A percentile compares a stretch with the other conserved stretches of the same genome.
These are phyloP conservation scores for Perdix hodgsoniae DNA, from an alignment of 2,797 vertebrate genomes.

Conservation along the genomic window DNA sequence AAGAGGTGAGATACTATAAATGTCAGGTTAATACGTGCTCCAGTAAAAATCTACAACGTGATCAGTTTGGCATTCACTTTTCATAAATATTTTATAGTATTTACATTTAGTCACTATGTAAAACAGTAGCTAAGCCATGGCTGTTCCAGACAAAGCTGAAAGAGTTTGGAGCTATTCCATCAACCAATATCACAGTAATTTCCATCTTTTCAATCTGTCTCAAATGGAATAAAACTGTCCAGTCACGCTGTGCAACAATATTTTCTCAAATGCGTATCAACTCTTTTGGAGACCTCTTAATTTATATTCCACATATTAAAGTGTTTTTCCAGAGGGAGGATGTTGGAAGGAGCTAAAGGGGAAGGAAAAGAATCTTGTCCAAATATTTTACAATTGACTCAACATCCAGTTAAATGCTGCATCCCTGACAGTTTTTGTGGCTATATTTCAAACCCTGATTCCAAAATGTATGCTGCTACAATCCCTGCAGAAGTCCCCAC, in stretches of 20 bases:
- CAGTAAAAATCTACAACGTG: constrained; percentile 20
- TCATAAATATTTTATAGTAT: constrained; percentile 52
- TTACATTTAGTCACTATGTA: constrained; percentile 29
- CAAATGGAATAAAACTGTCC: constrained; percentile 24
- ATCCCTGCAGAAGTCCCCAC: not conserved
- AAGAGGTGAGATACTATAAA: constrained; percentile 7
- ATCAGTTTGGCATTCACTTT: constrained; percentile 14
- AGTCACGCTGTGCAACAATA: constrained; percentile 37
- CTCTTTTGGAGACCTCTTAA: not conserved
- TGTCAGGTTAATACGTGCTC: not conserved
- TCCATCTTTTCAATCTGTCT: constrained; percentile 34
- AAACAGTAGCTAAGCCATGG: not conserved
- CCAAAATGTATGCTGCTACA: not conserved
- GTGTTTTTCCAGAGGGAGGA: constrained; percentile 29
- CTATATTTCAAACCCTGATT: not conserved
- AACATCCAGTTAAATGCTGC: not conserved
- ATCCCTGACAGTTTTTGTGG: not conserved
- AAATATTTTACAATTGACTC: constrained; percentile 46
- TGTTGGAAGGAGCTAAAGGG: constrained; percentile 22
- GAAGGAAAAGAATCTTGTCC: constrained; percentile 33
- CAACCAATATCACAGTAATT: constrained; percentile 32
- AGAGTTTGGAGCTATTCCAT: constrained; percentile 55
- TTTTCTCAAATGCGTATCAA: constrained; percentile 40
- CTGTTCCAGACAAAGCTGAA: constrained; percentile 38
- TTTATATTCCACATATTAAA: constrained; percentile 55